These are phyloP conservation scores for Pandemis cinnamomeana DNA, from an alignment of 2,888 invertebrate species.

Conservation along the genomic window DNA sequence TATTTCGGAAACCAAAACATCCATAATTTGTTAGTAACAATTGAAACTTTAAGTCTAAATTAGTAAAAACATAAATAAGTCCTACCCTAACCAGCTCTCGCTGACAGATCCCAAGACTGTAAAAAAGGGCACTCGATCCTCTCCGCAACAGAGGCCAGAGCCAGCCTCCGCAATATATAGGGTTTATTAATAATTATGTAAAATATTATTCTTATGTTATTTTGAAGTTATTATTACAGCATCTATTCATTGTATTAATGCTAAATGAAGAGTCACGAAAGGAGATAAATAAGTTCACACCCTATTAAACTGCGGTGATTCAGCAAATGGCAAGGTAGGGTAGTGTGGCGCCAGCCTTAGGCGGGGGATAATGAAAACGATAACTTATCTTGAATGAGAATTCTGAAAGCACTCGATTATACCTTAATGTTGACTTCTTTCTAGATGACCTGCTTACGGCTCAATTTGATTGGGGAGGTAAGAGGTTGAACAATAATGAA, in stretches of 20 bases:
- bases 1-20: too few species aligned
- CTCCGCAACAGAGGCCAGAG: too few species aligned
- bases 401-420: constrained; percentile 15
- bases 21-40: too few species aligned
- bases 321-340: constrained; percentile 58
- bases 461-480: background rate
- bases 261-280: constrained; percentile 47
- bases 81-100: too few species aligned
- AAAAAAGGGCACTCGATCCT: too few species aligned
- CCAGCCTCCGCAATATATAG: too few species aligned
- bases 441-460: constrained; percentile 2
- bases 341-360: constrained; percentile 41
- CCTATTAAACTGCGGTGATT: constrained; percentile 71
- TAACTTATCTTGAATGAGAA: constrained; percentile 36
- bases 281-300: constrained; percentile 72
- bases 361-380: constrained; percentile 36
- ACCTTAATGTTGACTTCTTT: background rate
- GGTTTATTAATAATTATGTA: too few species aligned
- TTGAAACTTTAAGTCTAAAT: too few species aligned
- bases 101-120: too few species aligned
- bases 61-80: too few species aligned
- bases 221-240: background rate
- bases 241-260: constrained; percentile 7
- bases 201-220: background rate
- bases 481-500: too few species aligned